Evolutionary conservation across 1,140 invertebrate genomes (phyloP), one percentile per base, ranked within the genome.

Genomic region (Dryas iulia): DNA sequence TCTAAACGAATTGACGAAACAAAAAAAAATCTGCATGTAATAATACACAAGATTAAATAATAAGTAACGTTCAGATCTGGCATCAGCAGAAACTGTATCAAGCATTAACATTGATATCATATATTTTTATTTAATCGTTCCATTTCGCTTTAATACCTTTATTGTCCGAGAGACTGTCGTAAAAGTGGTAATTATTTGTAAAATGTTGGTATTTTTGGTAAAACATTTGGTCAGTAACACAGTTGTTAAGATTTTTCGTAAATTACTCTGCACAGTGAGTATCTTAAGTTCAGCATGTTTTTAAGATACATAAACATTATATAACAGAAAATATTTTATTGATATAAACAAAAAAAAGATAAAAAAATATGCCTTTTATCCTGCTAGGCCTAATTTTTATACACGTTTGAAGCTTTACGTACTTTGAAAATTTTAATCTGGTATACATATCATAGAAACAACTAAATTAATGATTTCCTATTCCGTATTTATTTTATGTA

Each of bases 11-110:
- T 12, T 35, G 3, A 35, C n/a, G 14, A 14, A 12, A 35, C n/a
- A 35, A 35, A n/a, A 47, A 8, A 7, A 47, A 8, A 21, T 47
- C 39, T 0, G n/a, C 14, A 18, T 18, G 6, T 47, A 18, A 47
- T 47, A 47, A 39, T 5, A 8, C 6, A 18, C 8, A 47, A 47
- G 39, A 7, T 47, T 18, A 47, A 47, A 47, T 18, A 47, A 47
- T 47, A 18, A 18, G 14, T 10, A 47, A 47, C 18, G 39, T 53
- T 66, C 61, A 4, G 58, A 54, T 69, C 56, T 53, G 30, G 64
- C 68, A 61, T 60, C 64, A 14, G n/a, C 39, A 71, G 63, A 76
- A 76, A 73, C 74, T 74, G 74, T 78, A 78, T 73, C 73, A 72
- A 72, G 67, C 68, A 74, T 79, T 72, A 79, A 76, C 63, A 62